phyloP scores from a whole-genome alignment of 2,113 vertebrate genomes.

The Lagenorhynchus albirostris region DNA sequence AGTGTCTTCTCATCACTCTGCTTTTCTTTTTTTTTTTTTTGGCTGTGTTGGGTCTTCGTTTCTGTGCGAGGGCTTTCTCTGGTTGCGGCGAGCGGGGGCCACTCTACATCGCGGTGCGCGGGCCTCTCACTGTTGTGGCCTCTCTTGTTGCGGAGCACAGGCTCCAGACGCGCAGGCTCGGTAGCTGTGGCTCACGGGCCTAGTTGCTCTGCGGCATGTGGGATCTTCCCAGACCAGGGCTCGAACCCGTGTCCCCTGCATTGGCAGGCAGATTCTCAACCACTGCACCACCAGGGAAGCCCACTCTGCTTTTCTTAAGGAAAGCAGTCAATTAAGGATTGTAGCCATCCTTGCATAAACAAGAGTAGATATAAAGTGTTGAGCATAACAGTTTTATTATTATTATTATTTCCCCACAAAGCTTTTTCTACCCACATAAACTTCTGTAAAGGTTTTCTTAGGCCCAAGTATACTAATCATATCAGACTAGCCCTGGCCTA shows the following conservation, averaged over 20 bases:
- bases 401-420: not conserved
- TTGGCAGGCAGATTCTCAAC: too few species aligned
- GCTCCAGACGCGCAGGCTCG: too few species aligned
- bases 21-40: not conserved
- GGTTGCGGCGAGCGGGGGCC: too few species aligned
- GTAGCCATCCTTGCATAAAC: not conserved
- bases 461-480: not conserved
- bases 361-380: not conserved
- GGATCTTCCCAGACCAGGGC: too few species aligned
- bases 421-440: not conserved
- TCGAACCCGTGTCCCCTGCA: too few species aligned
- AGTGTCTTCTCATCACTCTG: not conserved
- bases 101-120: too few species aligned
- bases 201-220: fast-evolving
- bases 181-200: too few species aligned
- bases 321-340: not conserved
- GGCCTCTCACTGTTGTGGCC: too few species aligned
- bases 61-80: too few species aligned
- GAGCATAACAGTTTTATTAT: not conserved
- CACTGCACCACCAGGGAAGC: too few species aligned
- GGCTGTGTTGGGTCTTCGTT: too few species aligned
- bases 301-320: not conserved
- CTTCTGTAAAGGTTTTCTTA: not conserved
- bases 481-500: not conserved
- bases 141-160: too few species aligned